Conservation (phyloP, 2,888 invertebrate species). For the Trichogramma dendrolimi region DNA sequence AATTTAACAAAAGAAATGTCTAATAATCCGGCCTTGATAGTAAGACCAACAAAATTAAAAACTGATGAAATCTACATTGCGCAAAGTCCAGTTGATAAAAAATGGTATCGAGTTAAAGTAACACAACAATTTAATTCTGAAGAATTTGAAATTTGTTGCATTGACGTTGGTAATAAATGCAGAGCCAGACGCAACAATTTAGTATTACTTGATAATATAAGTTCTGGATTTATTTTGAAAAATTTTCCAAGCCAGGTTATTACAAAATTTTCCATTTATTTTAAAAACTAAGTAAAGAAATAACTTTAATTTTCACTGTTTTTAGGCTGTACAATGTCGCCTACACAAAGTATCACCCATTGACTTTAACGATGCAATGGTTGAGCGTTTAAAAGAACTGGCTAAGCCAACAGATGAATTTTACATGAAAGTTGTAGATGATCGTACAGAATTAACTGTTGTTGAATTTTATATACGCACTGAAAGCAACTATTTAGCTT, state of each 20-base stretch:
- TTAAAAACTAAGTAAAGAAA: not conserved
- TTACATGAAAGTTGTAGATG: constrained; percentile 52
- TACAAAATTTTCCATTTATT: constrained; percentile 54
- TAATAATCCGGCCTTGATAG: constrained; percentile 5
- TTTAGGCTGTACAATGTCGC: constrained; percentile 58
- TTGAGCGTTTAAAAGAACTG: constrained; percentile 46
- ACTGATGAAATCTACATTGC: constrained; percentile 13
- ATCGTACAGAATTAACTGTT: constrained; percentile 45
- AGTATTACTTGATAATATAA: constrained; percentile 51
- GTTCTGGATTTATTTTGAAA: constrained; percentile 43
- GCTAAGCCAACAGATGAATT: constrained; percentile 60
- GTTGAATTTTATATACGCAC: constrained; percentile 68
- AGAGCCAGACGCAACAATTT: constrained; percentile 50
- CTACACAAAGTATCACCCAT: constrained; percentile 59
- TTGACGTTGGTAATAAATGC: constrained; percentile 33
- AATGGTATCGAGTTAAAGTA: constrained; percentile 22
- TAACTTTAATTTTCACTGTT: constrained; percentile 13
- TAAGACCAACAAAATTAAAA: not conserved
- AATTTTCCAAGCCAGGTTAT: constrained; percentile 52
- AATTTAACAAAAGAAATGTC: constrained; percentile 8
- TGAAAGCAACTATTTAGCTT: constrained; percentile 60
- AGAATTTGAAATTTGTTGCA: constrained; percentile 5
- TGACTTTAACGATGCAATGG: constrained; percentile 48
- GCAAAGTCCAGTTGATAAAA: constrained; percentile 5
- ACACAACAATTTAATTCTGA: constrained; percentile 1